Conservation (phyloP, 2,888 invertebrate genomes). For the Tenthredo notha region DNA sequence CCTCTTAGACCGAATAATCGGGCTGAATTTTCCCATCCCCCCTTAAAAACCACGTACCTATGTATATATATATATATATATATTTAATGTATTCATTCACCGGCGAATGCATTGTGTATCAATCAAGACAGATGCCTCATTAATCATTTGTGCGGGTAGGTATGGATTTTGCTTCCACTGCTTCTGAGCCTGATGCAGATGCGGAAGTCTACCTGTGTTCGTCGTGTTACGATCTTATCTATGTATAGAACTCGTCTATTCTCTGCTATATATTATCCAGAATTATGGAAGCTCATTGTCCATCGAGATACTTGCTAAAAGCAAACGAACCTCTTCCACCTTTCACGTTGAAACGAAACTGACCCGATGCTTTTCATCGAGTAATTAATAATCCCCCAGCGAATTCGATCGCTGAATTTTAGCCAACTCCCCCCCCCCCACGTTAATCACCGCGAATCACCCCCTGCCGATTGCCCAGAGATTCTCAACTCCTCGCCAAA, state of each 20-base stretch:
- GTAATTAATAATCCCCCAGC: slow-evolving; percentile 41
- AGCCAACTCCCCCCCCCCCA: background rate
- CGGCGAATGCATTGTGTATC: slow-evolving; percentile 57
- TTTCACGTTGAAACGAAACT: slow-evolving; percentile 7
- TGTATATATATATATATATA: background rate
- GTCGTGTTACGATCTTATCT: background rate
- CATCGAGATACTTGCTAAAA: slow-evolving; percentile 54
- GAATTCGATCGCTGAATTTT: slow-evolving; percentile 31
- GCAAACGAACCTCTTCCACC: slow-evolving; percentile 29
- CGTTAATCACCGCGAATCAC: slow-evolving; percentile 20
- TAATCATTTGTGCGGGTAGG: slow-evolving; percentile 60
- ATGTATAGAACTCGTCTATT: slow-evolving; percentile 27
- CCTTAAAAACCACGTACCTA: background rate
- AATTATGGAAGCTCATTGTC: slow-evolving; percentile 39
- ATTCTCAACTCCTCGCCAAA: slow-evolving; percentile 54
- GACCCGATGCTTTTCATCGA: slow-evolving; percentile 43
- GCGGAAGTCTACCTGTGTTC: slow-evolving; percentile 11
- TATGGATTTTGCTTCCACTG: slow-evolving; percentile 43
- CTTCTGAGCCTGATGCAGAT: background rate
- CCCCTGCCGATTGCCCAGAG: background rate
- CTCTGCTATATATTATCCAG: slow-evolving; percentile 24
- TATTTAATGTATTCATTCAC: slow-evolving; percentile 11
- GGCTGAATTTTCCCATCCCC: background rate
- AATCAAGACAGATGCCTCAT: slow-evolving; percentile 64
- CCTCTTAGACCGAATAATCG: slow-evolving; percentile 25